Conservation (phyloP, 2,113 vertebrate species). For the Onychorhynchus coronatus region DNA sequence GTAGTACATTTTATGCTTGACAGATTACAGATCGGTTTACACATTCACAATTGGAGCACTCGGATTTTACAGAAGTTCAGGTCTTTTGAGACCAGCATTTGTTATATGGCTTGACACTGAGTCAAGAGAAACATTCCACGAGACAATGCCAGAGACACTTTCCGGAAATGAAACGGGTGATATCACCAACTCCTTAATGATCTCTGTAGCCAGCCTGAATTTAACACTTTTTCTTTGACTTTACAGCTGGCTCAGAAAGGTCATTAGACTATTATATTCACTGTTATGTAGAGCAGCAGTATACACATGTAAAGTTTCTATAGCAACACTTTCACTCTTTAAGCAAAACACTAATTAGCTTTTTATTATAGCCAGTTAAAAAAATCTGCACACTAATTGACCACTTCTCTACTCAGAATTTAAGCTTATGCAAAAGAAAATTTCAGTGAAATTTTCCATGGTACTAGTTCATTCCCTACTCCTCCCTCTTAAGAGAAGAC, state of each 20-base stretch:
- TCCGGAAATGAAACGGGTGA: neutral
- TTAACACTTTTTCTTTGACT: slow-evolving; percentile 16
- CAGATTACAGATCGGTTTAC: slow-evolving; percentile 44
- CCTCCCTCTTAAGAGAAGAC: slow-evolving; percentile 28
- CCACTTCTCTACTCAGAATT: slow-evolving; percentile 66
- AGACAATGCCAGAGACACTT: neutral
- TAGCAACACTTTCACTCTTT: slow-evolving; percentile 72
- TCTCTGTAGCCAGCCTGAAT: neutral
- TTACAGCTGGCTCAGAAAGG: slow-evolving; percentile 23
- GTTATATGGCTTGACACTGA: neutral
- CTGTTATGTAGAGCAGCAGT: slow-evolving; percentile 19
- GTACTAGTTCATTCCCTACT: slow-evolving; percentile 46
- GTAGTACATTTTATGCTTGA: slow-evolving; percentile 56
- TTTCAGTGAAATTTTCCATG: slow-evolving; percentile 25
- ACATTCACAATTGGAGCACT: neutral
- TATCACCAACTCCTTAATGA: slow-evolving; percentile 10
- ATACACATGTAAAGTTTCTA: slow-evolving; percentile 51
- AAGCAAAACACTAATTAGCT: slow-evolving; percentile 78
- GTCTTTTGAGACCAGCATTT: neutral
- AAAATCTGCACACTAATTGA: slow-evolving; percentile 75
- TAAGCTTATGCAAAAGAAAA: slow-evolving; percentile 67
- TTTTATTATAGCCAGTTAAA: slow-evolving; percentile 75
- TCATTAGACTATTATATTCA: slow-evolving; percentile 41
- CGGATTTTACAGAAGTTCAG: neutral
- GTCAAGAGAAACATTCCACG: neutral